Conservation (phyloP, 1,140 invertebrate species). For the Sitobion miscanthi region DNA sequence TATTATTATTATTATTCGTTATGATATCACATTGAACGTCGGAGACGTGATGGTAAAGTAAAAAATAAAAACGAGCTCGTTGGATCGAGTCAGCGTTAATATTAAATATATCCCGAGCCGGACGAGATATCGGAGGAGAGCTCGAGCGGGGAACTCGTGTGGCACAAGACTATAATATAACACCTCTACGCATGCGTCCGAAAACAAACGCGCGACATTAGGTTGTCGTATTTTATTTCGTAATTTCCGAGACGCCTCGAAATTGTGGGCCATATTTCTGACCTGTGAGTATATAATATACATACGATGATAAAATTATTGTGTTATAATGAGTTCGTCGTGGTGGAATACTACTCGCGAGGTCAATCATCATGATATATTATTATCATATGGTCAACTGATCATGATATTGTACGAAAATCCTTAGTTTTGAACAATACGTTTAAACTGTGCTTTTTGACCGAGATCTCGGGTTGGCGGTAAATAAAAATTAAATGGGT, state of each 20-base stretch:
- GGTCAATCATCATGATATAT: too few relatives aligned
- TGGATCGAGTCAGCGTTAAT: neutral
- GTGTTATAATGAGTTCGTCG: too few relatives aligned
- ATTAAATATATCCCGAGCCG: too few relatives aligned
- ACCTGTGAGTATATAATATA: too few relatives aligned
- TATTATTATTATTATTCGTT: neutral
- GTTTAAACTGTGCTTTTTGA: neutral
- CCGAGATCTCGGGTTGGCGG: neutral
- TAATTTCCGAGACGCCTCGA: neutral
- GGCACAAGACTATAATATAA: neutral
- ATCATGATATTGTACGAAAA: neutral
- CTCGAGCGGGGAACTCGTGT: fast-evolving
- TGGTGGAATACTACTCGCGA: too few relatives aligned
- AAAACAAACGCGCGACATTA: neutral
- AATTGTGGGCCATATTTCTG: neutral
- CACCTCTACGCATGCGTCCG: too few relatives aligned
- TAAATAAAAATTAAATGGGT: neutral
- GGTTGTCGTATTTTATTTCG: neutral
- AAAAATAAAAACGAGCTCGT: neutral
- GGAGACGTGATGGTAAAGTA: neutral
- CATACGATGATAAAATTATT: too few relatives aligned
- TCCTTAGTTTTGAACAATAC: neutral
- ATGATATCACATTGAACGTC: too few relatives aligned
- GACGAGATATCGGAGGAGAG: neutral
- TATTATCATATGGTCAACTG: too few relatives aligned